These are phyloP conservation scores for Cotesia chilonis DNA, from an alignment of 1,140 invertebrate species.

Conservation along the genomic window DNA sequence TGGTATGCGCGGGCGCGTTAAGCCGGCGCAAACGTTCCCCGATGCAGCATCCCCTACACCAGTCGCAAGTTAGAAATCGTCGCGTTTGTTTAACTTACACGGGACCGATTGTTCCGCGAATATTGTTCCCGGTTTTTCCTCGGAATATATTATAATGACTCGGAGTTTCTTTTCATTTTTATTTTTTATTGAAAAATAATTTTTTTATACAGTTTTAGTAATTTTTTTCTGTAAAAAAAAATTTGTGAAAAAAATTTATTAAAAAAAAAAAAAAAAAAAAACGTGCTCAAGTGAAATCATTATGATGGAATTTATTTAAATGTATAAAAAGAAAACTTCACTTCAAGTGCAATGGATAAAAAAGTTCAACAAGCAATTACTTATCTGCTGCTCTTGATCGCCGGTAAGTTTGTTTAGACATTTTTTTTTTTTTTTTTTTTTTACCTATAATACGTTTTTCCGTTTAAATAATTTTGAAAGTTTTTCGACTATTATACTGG, in stretches of 20 bases:
- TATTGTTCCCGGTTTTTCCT: background rate
- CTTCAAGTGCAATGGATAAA: conserved; percentile 51
- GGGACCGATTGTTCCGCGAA: background rate
- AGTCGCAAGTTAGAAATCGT: conserved; percentile 62
- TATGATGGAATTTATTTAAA: conserved; percentile 13
- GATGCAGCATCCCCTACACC: conserved; percentile 59
- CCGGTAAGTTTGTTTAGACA: conserved; percentile 51
- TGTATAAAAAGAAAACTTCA: conserved; percentile 1
- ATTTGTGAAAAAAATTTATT: background rate
- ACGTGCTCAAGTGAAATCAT: background rate
- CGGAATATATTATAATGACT: background rate
- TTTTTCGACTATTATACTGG: background rate
- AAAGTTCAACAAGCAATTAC: conserved; percentile 47
- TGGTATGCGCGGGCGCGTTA: conserved; percentile 55
- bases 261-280: background rate
- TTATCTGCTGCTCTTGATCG: conserved; percentile 52
- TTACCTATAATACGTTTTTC: background rate
- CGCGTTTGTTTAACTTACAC: conserved; percentile 50
- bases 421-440: conserved; percentile 8
- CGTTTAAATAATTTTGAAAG: background rate
- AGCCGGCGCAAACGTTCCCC: conserved; percentile 59
- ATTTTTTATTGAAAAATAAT: too few relatives aligned
- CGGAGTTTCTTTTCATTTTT: too few relatives aligned
- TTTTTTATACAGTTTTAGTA: too few relatives aligned
- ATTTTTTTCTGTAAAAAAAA: background rate